Conservation (phyloP, 2,797 vertebrate genomes). For the Semaprochilodus insignis region DNA sequence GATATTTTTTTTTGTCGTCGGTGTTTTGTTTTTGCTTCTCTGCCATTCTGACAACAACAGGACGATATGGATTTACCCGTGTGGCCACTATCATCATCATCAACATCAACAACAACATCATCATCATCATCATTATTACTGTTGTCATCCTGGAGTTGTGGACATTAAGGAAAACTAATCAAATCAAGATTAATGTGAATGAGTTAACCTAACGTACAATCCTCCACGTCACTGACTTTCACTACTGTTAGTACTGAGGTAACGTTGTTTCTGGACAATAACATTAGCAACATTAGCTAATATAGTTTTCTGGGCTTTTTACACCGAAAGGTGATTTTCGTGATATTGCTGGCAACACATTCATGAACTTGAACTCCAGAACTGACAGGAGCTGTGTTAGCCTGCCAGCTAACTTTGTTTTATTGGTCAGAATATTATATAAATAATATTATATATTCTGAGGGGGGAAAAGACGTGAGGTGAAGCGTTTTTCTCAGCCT, state of each 20-base stretch:
- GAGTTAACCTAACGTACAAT: not conserved
- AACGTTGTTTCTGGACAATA: too few species aligned
- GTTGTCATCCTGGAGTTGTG: not conserved
- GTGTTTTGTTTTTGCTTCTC: not conserved
- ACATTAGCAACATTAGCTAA: not conserved
- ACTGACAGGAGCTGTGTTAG: not conserved
- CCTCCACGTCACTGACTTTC: too few species aligned
- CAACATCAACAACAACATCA: not conserved
- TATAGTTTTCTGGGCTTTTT: not conserved
- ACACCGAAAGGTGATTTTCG: not conserved
- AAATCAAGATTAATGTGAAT: not conserved
- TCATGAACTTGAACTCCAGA: constrained; percentile 35
- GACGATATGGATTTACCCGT: constrained; percentile 12
- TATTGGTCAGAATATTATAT: not conserved
- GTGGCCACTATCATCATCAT: not conserved
- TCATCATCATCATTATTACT: not conserved
- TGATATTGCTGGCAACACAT: not conserved
- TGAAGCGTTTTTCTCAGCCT: not conserved
- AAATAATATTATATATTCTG: not conserved
- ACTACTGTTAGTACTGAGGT: too few species aligned
- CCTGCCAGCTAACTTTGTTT: not conserved
- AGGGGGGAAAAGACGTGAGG: not conserved
- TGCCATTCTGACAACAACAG: not conserved
- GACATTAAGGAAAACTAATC: not conserved
- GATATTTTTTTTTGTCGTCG: not conserved